Evolutionary conservation across 1,140 invertebrate species (phyloP).

Genomic region (Nephila pilipes): DNA sequence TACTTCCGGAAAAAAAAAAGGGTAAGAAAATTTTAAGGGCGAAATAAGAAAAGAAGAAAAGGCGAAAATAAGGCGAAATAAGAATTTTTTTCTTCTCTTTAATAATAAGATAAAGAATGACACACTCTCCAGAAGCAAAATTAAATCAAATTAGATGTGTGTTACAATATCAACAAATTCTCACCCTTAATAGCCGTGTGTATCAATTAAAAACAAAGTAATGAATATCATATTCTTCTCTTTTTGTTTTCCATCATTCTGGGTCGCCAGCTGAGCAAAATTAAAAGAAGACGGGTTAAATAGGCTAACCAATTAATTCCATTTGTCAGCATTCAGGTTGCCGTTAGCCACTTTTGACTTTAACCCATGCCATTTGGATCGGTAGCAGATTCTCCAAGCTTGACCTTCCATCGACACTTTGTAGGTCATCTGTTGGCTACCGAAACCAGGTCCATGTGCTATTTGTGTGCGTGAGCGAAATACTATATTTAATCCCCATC

Average conservation of each 20-base stretch:
- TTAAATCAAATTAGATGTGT: neutral
- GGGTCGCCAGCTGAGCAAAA: neutral
- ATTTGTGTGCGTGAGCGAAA: slow-evolving; percentile 53
- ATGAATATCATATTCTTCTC: neutral
- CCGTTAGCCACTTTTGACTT: slow-evolving; percentile 50
- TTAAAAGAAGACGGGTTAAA: slow-evolving; percentile 36
- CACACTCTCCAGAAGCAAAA: neutral
- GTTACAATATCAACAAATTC: neutral
- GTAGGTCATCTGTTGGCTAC: slow-evolving; percentile 58
- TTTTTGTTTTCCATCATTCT: neutral
- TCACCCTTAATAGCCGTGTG: neutral
- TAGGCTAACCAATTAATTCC: slow-evolving; percentile 50
- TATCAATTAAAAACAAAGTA: neutral
- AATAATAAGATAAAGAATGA: neutral
- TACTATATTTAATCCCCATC: slow-evolving; percentile 28
- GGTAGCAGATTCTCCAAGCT: slow-evolving; percentile 45
- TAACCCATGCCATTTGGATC: neutral
- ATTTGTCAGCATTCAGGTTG: neutral
- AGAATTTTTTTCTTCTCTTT: too few species aligned
- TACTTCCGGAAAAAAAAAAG: too few species aligned
- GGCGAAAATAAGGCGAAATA: too few species aligned
- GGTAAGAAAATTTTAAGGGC: too few species aligned
- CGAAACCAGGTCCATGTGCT: slow-evolving; percentile 57
- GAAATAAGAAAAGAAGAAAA: too few species aligned
- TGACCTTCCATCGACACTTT: slow-evolving; percentile 52